These are phyloP conservation scores for Acipenser transmontanus DNA, from an alignment of 2,797 vertebrate species.

Conservation along the genomic window DNA sequence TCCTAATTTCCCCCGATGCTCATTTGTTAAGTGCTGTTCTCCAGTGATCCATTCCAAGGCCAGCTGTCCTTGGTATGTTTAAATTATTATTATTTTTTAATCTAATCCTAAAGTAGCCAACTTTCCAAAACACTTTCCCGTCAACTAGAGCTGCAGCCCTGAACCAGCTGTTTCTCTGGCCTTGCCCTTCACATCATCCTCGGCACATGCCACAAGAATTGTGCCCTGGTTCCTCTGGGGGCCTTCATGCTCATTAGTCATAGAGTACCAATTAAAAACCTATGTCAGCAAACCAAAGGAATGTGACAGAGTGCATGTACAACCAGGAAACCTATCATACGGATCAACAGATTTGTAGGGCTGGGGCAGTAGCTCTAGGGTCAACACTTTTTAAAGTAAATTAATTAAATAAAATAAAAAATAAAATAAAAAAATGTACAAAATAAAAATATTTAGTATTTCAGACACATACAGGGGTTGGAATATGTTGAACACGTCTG, in stretches of 20 bases:
- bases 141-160: background rate
- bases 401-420: background rate
- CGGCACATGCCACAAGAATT: slow-evolving; percentile 27
- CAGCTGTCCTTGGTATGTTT: no score
- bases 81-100: no score
- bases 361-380: slow-evolving; percentile 33
- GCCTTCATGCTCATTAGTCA: slow-evolving; percentile 57
- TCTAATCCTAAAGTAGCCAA: background rate
- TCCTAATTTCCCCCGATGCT: no score
- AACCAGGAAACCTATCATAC: slow-evolving; percentile 43
- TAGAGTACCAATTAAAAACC: slow-evolving; percentile 55
- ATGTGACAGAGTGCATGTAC: slow-evolving; percentile 47
- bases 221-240: slow-evolving; percentile 47
- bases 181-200: background rate
- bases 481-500: no score
- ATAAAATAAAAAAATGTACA: background rate
- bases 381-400: background rate
- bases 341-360: slow-evolving; percentile 51
- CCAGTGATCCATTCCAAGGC: no score
- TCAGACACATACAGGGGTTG: no score
- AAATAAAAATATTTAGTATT: no score
- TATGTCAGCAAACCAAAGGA: slow-evolving; percentile 52
- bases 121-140: background rate
- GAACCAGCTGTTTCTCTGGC: background rate
- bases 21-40: no score